Evolutionary conservation across 2,888 invertebrate species (phyloP).

Genomic region (Xylocampa areola): DNA sequence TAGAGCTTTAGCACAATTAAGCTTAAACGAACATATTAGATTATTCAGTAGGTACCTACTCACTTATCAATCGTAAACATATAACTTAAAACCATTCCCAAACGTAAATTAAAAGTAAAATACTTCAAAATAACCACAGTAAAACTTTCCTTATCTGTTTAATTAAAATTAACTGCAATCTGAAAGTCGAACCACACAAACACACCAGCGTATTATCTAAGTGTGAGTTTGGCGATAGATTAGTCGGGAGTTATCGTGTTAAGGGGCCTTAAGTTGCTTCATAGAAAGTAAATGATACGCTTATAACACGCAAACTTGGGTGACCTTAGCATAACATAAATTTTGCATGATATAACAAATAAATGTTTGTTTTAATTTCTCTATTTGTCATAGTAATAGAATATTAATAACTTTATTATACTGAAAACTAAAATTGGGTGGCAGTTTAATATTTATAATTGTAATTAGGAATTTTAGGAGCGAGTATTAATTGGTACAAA

Average conservation of each 20-base stretch:
- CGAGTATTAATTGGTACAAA: conserved; percentile 42
- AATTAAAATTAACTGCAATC: conserved; percentile 52
- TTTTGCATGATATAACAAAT: conserved; percentile 27
- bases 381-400: conserved; percentile 28
- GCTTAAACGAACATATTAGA: too few species aligned
- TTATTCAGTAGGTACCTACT: too few species aligned
- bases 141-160: conserved; percentile 15
- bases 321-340: conserved; percentile 39
- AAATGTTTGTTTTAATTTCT: conserved; percentile 34
- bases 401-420: conserved; percentile 23
- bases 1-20: too few species aligned
- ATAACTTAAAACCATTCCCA: too few species aligned
- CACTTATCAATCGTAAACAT: not conserved
- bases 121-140: not conserved
- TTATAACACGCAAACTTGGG: conserved; percentile 69
- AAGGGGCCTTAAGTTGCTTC: conserved; percentile 69
- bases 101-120: not conserved
- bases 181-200: conserved; percentile 53
- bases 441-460: conserved; percentile 38
- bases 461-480: conserved; percentile 28
- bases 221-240: conserved; percentile 68
- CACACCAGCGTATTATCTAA: conserved; percentile 52
- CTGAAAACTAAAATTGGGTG: conserved; percentile 31
- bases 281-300: conserved; percentile 75
- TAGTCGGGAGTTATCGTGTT: conserved; percentile 69